Conservation (phyloP, 2,113 vertebrate species). For the Lipotes vexillifer region DNA sequence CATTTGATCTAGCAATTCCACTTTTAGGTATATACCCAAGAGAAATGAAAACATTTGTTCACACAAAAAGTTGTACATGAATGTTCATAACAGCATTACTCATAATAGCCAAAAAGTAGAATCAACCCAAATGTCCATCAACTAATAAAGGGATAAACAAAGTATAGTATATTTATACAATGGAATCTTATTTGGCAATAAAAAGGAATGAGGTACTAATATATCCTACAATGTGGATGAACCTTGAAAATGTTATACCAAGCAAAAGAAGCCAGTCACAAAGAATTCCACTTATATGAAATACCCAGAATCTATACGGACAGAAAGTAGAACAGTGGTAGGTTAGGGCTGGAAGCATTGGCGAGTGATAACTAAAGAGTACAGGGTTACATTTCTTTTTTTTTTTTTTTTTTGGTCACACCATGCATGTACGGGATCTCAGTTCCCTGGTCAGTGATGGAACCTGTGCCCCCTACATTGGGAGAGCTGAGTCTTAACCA, state of each 20-base stretch:
- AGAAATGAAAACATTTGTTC: not conserved
- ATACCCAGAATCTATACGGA: not conserved
- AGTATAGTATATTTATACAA: not conserved
- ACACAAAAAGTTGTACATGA: not conserved
- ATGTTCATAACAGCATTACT: not conserved
- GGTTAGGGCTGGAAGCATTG: not conserved
- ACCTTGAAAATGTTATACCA: not conserved
- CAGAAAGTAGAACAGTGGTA: not conserved
- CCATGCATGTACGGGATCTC: too few species aligned
- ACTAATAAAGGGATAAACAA: not conserved
- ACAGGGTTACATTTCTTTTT: not conserved
- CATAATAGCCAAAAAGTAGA: not conserved
- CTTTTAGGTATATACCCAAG: not conserved
- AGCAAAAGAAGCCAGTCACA: not conserved
- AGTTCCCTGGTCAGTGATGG: too few species aligned
- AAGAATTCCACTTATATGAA: not conserved
- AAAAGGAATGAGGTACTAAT: not conserved
- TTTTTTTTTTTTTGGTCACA: too few species aligned
- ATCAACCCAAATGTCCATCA: not conserved
- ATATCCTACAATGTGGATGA: not conserved
- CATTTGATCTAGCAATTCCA: not conserved
- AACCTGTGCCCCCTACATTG: too few species aligned
- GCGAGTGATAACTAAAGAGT: not conserved
- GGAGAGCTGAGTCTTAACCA: too few species aligned
- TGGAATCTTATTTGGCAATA: not conserved